Evolutionary conservation across 35 echinoderm and acorn worm species (phyloP).

Genomic region (Apostichopus parvimensis): DNA sequence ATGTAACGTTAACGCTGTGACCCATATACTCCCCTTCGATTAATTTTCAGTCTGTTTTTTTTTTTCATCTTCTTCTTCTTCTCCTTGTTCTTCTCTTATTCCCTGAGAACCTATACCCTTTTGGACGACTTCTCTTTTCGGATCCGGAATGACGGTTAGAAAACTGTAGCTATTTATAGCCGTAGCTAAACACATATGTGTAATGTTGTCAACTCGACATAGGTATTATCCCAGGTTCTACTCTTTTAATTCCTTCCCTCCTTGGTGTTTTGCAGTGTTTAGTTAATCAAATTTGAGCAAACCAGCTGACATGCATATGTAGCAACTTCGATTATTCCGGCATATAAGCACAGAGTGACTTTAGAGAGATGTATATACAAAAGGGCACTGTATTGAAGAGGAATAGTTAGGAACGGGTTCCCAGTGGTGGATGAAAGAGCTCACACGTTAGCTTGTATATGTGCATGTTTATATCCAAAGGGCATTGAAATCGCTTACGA

Average conservation of each 20-base stretch:
- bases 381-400: too few relatives aligned
- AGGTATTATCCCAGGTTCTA: slow-evolving; percentile 22
- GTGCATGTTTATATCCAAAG: too few relatives aligned
- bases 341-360: background rate
- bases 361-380: too few relatives aligned
- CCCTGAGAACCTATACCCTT: slow-evolving; percentile 12
- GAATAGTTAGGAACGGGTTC: too few relatives aligned
- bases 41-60: slow-evolving; percentile 21
- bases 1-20: slow-evolving; percentile 29
- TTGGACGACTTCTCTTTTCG: slow-evolving; percentile 3
- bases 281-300: slow-evolving; percentile 40
- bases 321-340: slow-evolving; percentile 37
- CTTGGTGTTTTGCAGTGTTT: slow-evolving; percentile 18
- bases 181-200: background rate
- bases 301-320: background rate
- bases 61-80: background rate
- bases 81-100: background rate
- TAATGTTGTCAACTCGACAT: slow-evolving; percentile 14
- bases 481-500: too few relatives aligned
- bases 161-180: slow-evolving; percentile 29
- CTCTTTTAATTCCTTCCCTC: slow-evolving; percentile 11
- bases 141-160: slow-evolving; percentile 18
- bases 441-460: too few relatives aligned
- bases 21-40: slow-evolving; percentile 35
- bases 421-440: too few relatives aligned